Evolutionary conservation across 53 echinoderm and acorn worm genomes (phyloP), one percentile per base, ranked within the genome.

Genomic region (Luidia sarsii): DNA sequence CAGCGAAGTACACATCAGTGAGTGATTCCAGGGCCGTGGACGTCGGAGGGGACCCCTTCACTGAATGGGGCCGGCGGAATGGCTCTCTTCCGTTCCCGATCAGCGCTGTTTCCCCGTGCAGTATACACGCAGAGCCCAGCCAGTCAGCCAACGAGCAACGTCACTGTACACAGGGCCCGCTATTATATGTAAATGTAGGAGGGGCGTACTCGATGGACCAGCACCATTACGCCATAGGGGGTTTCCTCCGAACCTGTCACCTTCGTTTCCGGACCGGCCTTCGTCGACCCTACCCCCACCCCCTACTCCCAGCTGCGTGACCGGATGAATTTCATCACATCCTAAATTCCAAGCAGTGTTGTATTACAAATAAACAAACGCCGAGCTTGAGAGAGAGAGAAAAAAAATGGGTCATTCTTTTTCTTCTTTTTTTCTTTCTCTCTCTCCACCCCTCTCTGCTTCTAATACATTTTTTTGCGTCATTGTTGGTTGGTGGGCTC

Each of bases 301-400:
- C 77, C 61, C 77, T 59, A 48, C 45, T 61, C 29, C 67, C 77
- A 77, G 33, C 77, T 46, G 77, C 31, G 77, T 45, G 77, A 59
- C 77, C 77, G 77, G 77, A 77, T 77, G 77, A 61, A 60, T 77
- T 77, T 77, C 77, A 77, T 77, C 77, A 77, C 77, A 77, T 61
- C 46, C 77, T 77, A 77, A 77, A 77, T 77, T 77, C 77, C 61
- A 60, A 20, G 45, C 77, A 59, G 77, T 77, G 77, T 77, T 45
- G 77, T 77, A 77, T 60, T 77, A 77, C 77, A 77, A 77, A 77
- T 77, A 77, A 77, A 77, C 77, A 77, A 77, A 77, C 77, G 77
- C 28, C 61, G 45, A 39, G 62, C 59, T n/a, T n/a, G n/a, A n/a
- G n/a, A n/a, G n/a, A n/a, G n/a, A n/a, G n/a, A n/a, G n/a, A n/a